Conservation (phyloP, 2,113 vertebrate genomes). For the Pantherophis guttatus region DNA sequence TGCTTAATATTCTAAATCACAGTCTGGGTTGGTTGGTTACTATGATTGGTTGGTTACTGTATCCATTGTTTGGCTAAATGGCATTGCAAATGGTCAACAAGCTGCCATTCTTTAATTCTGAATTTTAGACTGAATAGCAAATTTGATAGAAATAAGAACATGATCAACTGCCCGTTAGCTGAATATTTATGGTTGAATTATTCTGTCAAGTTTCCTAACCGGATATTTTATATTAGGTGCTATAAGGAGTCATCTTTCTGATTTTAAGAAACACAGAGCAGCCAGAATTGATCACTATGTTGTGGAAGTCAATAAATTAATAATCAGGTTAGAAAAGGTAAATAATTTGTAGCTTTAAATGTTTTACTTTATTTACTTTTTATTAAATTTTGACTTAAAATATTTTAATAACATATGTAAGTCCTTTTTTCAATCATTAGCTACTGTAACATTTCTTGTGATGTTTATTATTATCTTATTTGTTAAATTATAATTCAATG, state of each 20-base stretch:
- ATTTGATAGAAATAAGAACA: neutral
- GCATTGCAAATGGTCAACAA: neutral
- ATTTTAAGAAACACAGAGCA: conserved; percentile 92
- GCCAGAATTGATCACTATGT: conserved; percentile 97
- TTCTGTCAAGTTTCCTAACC: neutral
- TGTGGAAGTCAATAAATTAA: conserved; percentile 95
- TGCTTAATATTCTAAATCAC: neutral
- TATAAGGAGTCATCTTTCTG: conserved; percentile 83
- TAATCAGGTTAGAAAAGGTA: conserved; percentile 98
- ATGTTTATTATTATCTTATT: neutral
- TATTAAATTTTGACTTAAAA: conserved; percentile 2
- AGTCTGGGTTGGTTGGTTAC: neutral
- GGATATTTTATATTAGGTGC: conserved; percentile 70
- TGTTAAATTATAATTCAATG: neutral
- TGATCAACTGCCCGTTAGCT: conserved; percentile 8
- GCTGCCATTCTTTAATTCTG: conserved; percentile 24
- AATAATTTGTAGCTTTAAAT: conserved; percentile 21
- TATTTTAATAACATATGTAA: neutral
- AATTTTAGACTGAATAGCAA: conserved; percentile 16
- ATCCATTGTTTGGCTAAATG: neutral
- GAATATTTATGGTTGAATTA: conserved; percentile 3
- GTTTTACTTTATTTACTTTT: neutral
- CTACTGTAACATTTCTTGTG: neutral
- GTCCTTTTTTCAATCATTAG: neutral
- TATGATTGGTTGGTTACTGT: neutral